A percentile compares a stretch with the other conserved stretches of the same genome.
Evolutionary conservation across 1,140 invertebrate genomes (phyloP).

Genomic region (Penaeus japonicus): DNA sequence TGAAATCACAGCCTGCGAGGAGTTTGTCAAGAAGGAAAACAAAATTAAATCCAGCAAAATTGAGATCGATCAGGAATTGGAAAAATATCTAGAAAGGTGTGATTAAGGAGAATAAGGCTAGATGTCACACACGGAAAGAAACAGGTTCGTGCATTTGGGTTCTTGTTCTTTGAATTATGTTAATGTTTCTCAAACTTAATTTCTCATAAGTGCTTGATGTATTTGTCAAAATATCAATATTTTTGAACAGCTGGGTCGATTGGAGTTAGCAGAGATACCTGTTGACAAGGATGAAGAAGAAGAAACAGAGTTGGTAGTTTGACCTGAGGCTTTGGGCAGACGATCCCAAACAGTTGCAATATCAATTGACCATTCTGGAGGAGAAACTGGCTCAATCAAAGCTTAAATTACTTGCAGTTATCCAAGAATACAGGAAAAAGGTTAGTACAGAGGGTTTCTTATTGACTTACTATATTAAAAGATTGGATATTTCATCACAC

Average conservation of each 20-base stretch:
- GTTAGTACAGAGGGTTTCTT: conserved; percentile 60
- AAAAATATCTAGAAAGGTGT: conserved; percentile 71
- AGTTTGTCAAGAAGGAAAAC: conserved; percentile 72
- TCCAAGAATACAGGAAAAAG: conserved; percentile 77
- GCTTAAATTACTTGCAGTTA: conserved; percentile 82
- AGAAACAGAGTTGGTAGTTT: conserved; percentile 66
- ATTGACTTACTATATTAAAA: too few relatives aligned
- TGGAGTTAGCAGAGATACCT: conserved; percentile 78
- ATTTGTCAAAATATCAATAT: conserved; percentile 25
- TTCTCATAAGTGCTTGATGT: not conserved
- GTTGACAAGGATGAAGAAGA: conserved; percentile 62
- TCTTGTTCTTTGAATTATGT: not conserved
- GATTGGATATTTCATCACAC: too few relatives aligned
- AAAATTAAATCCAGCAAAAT: conserved; percentile 73
- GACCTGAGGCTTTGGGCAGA: conserved; percentile 75
- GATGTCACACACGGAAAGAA: conserved; percentile 65
- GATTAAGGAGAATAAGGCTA: conserved; percentile 72
- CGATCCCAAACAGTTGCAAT: conserved; percentile 72
- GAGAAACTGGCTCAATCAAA: conserved; percentile 74
- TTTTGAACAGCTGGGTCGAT: conserved; percentile 67
- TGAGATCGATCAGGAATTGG: conserved; percentile 79
- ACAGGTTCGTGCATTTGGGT: conserved; percentile 39
- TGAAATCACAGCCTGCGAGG: conserved; percentile 73
- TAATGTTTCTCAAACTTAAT: not conserved
- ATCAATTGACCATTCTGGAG: conserved; percentile 73